Conservation (phyloP, 1,140 invertebrate genomes). For the Hypsibius dujardini region DNA sequence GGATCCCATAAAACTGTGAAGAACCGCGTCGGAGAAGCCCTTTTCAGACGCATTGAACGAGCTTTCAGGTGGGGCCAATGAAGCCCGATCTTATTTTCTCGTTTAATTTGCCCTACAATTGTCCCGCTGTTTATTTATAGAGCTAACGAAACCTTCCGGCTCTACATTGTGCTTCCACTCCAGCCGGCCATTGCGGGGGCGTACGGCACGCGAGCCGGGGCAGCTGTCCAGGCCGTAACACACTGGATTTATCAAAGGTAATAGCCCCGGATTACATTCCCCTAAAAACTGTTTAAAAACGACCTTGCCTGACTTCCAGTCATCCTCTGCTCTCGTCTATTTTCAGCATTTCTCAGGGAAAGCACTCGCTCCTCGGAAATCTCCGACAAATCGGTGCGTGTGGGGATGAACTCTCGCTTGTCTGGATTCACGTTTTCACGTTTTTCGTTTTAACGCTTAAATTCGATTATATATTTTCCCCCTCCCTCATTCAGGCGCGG, state of each 20-base stretch:
- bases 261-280: neutral
- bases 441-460: too few relatives aligned
- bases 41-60: slow-evolving; percentile 66
- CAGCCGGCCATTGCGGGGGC: slow-evolving; percentile 88
- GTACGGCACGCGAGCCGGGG: slow-evolving; percentile 69
- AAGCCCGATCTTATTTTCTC: slow-evolving; percentile 81
- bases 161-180: too few relatives aligned
- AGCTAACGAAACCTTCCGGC: too few relatives aligned
- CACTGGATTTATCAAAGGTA: neutral
- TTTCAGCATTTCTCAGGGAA: slow-evolving; percentile 57
- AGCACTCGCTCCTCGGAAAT: slow-evolving; percentile 35
- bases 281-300: neutral
- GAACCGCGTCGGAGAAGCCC: slow-evolving; percentile 63
- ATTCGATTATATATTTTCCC: neutral
- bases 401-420: neutral
- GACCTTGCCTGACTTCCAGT: neutral
- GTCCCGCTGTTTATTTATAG: too few relatives aligned
- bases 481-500: slow-evolving; percentile 40
- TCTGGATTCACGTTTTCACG: too few relatives aligned
- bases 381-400: slow-evolving; percentile 40
- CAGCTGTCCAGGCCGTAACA: slow-evolving; percentile 43
- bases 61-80: slow-evolving; percentile 53
- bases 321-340: too few relatives aligned
- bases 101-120: slow-evolving; percentile 78
- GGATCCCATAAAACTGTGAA: slow-evolving; percentile 43